Conservation (phyloP, 2,888 invertebrate species). For the Pseudeuparius sepicola region DNA sequence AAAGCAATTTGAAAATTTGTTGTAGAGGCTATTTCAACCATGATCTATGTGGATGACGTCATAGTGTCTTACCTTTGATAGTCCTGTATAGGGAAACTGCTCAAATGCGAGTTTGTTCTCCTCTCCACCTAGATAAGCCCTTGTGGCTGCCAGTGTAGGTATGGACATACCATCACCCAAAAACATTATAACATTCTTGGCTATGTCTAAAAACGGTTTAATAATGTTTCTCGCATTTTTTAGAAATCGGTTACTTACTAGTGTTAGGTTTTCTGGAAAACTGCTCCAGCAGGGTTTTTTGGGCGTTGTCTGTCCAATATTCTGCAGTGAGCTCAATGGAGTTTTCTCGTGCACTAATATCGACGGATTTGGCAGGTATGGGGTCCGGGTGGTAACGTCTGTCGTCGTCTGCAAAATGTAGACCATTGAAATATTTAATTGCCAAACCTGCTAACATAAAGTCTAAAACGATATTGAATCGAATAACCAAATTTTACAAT, state of each 20-base stretch:
- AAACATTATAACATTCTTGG: slow-evolving; percentile 68
- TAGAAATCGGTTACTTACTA: slow-evolving; percentile 9
- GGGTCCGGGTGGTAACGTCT: too few relatives aligned
- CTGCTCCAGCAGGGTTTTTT: slow-evolving; percentile 10
- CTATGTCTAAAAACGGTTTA: slow-evolving; percentile 31
- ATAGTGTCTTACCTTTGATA: slow-evolving; percentile 47
- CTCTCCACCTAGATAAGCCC: slow-evolving; percentile 67
- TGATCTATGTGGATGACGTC: too few relatives aligned
- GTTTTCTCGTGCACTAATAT: too few relatives aligned
- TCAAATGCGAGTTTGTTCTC: slow-evolving; percentile 61
- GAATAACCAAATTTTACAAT: too few relatives aligned
- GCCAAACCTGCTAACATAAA: too few relatives aligned
- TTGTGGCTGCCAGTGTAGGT: slow-evolving; percentile 63
- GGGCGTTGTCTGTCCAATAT: slow-evolving; percentile 15
- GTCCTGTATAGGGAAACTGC: slow-evolving; percentile 57
- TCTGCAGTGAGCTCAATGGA: too few relatives aligned
- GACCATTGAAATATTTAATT: too few relatives aligned
- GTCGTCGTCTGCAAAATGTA: too few relatives aligned
- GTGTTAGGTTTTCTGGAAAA: slow-evolving; percentile 6
- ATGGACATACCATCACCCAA: slow-evolving; percentile 81
- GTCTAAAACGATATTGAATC: too few relatives aligned
- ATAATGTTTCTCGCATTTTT: neutral
- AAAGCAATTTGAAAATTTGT: too few relatives aligned
- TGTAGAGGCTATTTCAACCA: too few relatives aligned
- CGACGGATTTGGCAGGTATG: too few relatives aligned